Conservation (phyloP, 2,797 vertebrate genomes). For the Synaphobranchus kaupii region DNA sequence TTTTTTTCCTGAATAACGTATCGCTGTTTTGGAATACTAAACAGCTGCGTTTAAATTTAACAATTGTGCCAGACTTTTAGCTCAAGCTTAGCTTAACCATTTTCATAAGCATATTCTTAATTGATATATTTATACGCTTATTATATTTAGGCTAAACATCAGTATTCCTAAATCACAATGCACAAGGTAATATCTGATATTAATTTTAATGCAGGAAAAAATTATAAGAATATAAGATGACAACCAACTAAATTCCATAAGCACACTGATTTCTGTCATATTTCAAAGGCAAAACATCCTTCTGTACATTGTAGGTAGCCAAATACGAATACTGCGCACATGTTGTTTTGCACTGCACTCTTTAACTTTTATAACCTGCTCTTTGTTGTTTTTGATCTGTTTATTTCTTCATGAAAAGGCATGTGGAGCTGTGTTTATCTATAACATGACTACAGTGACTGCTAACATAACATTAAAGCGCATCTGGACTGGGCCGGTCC, state of each 20-base stretch:
- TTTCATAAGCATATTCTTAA: background rate
- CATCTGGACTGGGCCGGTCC: background rate
- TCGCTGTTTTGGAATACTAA: slow-evolving; percentile 23
- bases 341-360: background rate
- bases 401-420: background rate
- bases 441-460: background rate
- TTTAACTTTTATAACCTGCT: background rate
- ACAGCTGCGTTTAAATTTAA: slow-evolving; percentile 2
- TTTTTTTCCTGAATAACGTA: slow-evolving; percentile 22
- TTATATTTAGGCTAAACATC: background rate
- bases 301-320: background rate
- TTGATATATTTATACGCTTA: background rate
- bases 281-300: background rate
- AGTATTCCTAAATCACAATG: background rate
- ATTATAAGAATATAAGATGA: background rate
- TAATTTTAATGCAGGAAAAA: background rate
- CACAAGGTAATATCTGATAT: background rate
- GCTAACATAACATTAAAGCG: background rate
- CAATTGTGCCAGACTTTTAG: background rate
- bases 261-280: background rate
- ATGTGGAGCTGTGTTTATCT: background rate
- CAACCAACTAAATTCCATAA: background rate
- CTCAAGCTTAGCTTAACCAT: background rate
- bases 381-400: too few species aligned
- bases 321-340: background rate